Conservation (phyloP, 2,113 vertebrate species). For the Argyrosomus japonicus region DNA sequence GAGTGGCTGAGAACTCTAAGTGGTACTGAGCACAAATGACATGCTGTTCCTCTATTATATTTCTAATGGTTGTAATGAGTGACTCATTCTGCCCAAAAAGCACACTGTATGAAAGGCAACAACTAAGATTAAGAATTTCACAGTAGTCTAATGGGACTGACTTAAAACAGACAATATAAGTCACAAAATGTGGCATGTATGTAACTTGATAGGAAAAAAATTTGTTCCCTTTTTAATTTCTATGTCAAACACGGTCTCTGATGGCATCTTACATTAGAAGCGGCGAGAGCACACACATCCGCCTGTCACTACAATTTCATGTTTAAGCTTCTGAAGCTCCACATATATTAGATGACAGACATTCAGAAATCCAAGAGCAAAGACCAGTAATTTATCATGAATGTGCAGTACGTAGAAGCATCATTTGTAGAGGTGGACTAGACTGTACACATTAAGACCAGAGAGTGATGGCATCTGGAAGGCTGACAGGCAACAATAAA, state of each 20-base stretch:
- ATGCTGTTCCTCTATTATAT: background rate
- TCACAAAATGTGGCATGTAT: background rate
- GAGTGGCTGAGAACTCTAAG: conserved; percentile 13
- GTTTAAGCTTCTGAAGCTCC: conserved; percentile 1
- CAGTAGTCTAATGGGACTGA: background rate
- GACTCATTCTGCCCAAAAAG: background rate
- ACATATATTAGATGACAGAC: background rate
- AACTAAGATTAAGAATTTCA: background rate
- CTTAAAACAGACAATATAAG: background rate
- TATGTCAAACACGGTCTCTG: conserved; percentile 10
- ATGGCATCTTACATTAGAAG: conserved; percentile 31
- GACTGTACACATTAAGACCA: conserved; percentile 42
- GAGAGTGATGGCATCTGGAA: conserved; percentile 61
- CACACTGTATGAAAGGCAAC: conserved; percentile 2
- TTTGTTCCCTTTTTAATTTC: conserved; percentile 8
- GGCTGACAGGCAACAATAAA: conserved; percentile 61
- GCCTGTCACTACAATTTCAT: conserved; percentile 20
- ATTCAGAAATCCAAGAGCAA: conserved; percentile 27
- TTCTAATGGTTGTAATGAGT: conserved; percentile 5
- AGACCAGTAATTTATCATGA: conserved; percentile 22
- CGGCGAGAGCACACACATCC: background rate
- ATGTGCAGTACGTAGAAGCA: conserved; percentile 2
- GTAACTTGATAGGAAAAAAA: background rate
- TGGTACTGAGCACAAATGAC: background rate
- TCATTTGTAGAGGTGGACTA: conserved; percentile 38